Evolutionary conservation across 2,113 vertebrate genomes (phyloP).

Genomic region (Chrysemys picta): DNA sequence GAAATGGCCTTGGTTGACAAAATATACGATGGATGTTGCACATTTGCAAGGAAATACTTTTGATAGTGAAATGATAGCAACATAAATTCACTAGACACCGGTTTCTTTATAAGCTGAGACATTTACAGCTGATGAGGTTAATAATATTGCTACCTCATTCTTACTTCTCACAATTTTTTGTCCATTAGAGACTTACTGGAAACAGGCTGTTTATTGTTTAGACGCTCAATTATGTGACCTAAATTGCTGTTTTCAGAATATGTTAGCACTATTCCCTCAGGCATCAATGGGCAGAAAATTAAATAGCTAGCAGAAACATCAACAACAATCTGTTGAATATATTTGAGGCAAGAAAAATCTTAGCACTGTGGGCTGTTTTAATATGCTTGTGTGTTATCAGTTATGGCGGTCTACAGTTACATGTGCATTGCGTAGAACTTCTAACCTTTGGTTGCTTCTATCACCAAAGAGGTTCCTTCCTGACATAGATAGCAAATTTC

Average conservation of each 20-base stretch:
- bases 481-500: neutral
- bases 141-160: neutral
- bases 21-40: neutral
- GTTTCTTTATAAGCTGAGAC: neutral
- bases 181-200: neutral
- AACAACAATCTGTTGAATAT: neutral
- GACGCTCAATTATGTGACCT: neutral
- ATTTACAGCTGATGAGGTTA: neutral
- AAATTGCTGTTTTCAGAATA: neutral
- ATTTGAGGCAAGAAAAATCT: neutral
- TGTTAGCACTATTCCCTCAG: neutral
- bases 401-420: neutral
- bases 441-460: neutral
- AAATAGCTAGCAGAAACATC: neutral
- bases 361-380: neutral
- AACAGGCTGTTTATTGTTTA: neutral
- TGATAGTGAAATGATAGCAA: neutral
- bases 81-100: neutral
- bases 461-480: neutral
- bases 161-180: neutral
- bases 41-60: neutral
- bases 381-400: neutral
- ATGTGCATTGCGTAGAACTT: neutral
- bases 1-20: neutral
- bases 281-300: neutral